Conservation (phyloP, 2,888 invertebrate genomes). For the Epistrophella euchroma region DNA sequence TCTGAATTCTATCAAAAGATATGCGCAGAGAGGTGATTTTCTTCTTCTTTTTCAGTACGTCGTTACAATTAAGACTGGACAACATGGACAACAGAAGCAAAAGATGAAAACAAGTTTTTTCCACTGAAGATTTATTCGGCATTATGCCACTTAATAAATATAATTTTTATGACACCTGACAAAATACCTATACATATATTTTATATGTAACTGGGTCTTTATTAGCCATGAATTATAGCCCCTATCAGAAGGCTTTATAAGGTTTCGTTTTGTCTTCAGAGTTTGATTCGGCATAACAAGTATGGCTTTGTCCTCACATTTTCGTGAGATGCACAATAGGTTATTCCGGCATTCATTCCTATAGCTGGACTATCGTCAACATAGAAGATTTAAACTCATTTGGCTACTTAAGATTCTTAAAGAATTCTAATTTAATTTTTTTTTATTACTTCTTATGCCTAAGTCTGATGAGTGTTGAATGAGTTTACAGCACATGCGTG, state of each 20-base stretch:
- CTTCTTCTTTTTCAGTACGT: conserved; percentile 34
- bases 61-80: conserved; percentile 70
- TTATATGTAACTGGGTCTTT: conserved; percentile 67
- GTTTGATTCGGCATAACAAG: conserved; percentile 37
- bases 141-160: conserved; percentile 72
- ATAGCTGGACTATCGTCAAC: conserved; percentile 45
- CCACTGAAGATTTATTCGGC: conserved; percentile 62
- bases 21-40: conserved; percentile 10
- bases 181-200: conserved; percentile 53
- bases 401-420: conserved; percentile 13
- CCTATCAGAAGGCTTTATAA: conserved; percentile 40
- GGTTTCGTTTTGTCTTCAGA: conserved; percentile 31
- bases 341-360: background rate
- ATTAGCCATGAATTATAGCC: conserved; percentile 74
- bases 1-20: conserved; percentile 45
- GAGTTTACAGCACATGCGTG: conserved; percentile 41
- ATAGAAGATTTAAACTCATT: conserved; percentile 53
- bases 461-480: conserved; percentile 36
- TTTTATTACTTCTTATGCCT: conserved; percentile 5
- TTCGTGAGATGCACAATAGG: conserved; percentile 61
- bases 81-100: conserved; percentile 27
- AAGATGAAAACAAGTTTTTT: conserved; percentile 54
- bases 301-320: conserved; percentile 40
- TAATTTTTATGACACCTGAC: conserved; percentile 75
- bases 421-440: conserved; percentile 2